A percentile compares a stretch with the other conserved stretches of the same genome.
Conservation (phyloP, 2,888 invertebrate species). For the Dichetophora obliterata region DNA sequence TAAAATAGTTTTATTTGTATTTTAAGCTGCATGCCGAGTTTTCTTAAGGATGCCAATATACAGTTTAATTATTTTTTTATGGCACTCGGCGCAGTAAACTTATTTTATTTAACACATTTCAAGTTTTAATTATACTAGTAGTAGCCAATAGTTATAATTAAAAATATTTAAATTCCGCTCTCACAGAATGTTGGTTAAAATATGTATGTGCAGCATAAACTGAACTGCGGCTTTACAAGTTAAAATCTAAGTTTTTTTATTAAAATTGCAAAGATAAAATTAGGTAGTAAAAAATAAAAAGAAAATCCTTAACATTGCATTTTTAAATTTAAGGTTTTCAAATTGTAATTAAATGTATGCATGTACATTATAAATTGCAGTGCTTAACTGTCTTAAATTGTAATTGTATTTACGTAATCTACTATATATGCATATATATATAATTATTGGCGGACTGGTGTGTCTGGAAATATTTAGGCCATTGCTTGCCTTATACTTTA, state of each 20-base stretch:
- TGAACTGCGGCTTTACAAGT: background rate
- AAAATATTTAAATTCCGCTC: background rate
- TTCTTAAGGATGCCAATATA: background rate
- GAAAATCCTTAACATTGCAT: background rate
- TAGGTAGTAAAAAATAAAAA: background rate
- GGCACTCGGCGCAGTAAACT: slow-evolving; percentile 20
- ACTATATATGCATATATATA: slow-evolving; percentile 29
- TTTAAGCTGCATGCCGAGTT: slow-evolving; percentile 10
- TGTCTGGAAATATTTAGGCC: background rate
- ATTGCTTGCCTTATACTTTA: slow-evolving; percentile 69
- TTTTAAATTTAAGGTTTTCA: background rate
- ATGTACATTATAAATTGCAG: background rate
- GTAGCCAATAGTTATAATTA: slow-evolving; percentile 15
- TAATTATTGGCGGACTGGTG: slow-evolving; percentile 7
- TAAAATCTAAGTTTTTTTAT: background rate
- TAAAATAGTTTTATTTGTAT: slow-evolving; percentile 23
- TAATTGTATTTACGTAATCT: slow-evolving; percentile 13
- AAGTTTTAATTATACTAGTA: slow-evolving; percentile 16
- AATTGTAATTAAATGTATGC: background rate
- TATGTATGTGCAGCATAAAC: too few species aligned
- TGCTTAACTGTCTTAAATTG: slow-evolving; percentile 2
- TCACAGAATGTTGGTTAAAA: background rate
- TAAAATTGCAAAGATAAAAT: background rate
- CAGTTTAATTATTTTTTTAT: slow-evolving; percentile 11
- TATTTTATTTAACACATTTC: slow-evolving; percentile 8